Base-by-base conservation (phyloP, 2,888 invertebrate species). In the Drosophila affinis region DNA sequence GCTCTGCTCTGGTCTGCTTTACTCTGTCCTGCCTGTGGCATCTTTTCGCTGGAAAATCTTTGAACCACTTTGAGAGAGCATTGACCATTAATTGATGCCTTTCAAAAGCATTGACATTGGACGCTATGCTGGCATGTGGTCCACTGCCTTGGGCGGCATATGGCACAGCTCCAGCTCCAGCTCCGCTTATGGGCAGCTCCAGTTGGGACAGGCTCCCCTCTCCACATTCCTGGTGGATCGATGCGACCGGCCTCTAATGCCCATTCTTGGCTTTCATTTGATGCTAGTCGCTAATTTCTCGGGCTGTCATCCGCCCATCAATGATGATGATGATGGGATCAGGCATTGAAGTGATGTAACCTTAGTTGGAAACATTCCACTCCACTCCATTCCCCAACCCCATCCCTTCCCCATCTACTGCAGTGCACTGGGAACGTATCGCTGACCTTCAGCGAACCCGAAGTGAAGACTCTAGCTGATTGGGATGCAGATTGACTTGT, bases 81-180 rank as follows among this genome's bases (percentile, higher is more conserved):
- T 79, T 85, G 82, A 79, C 82, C 83, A 85, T 69, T 82, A 82
- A 82, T 84, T 78, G 81, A 78, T 72, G 78, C 71, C 82, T 70
- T 61, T 72, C 64, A 77, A 77, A 62, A 67, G 63, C 79, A 68
- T 76, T 82, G 81, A 81, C 81, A 83, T 81, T 79, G 79, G 60
- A 77, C 78, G 74, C 71, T 4, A 34, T 69, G 59, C 59, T 72
- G 69, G 55, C 69, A 71, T 71, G 62, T 71, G 62, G 68, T 68
- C 69, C 69, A 69, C 32, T 69, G 69, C 69, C 64, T 71, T 64
- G 62, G 56, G 67, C 63, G 71, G 69, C 72, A 75, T 77, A 68
- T 79, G 78, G 77, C 65, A 51, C 56, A 69, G 59, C 53, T 48
- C 46, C 46, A 67, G 34, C 55, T 55, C 3, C 29, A 14, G 5